Conservation (phyloP, 2,888 invertebrate species). For the Amphipyra tragopoginis region DNA sequence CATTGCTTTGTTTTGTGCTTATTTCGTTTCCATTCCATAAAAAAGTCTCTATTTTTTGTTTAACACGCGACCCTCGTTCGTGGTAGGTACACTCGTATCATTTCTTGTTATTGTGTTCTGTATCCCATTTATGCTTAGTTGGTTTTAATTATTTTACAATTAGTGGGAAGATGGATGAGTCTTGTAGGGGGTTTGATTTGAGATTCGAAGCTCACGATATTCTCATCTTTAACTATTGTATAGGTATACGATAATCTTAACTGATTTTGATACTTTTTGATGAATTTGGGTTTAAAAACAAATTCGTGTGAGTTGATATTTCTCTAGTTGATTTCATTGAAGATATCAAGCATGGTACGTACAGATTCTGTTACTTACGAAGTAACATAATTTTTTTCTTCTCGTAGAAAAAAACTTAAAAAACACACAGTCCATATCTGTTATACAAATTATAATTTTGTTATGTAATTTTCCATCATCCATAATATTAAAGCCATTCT, state of each 20-base stretch:
- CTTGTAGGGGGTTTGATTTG: constrained; percentile 67
- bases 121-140: constrained; percentile 68
- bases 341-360: no score
- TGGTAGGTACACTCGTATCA: constrained; percentile 39
- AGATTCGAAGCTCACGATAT: constrained; percentile 68
- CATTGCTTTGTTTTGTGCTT: constrained; percentile 69
- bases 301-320: background rate
- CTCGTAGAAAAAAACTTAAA: no score
- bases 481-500: constrained; percentile 66
- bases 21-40: constrained; percentile 62
- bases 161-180: constrained; percentile 76
- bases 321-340: background rate
- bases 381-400: no score
- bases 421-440: background rate
- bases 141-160: constrained; percentile 80
- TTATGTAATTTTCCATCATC: constrained; percentile 61
- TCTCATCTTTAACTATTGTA: constrained; percentile 42
- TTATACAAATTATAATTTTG: constrained; percentile 43
- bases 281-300: constrained; percentile 2
- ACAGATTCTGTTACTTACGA: no score
- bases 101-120: constrained; percentile 64
- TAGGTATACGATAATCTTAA: constrained; percentile 1
- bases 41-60: constrained; percentile 52
- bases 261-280: constrained; percentile 32
- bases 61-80: constrained; percentile 48